phyloP scores from a whole-genome alignment of 1,140 invertebrate genomes.

The Mamestra configurata region DNA sequence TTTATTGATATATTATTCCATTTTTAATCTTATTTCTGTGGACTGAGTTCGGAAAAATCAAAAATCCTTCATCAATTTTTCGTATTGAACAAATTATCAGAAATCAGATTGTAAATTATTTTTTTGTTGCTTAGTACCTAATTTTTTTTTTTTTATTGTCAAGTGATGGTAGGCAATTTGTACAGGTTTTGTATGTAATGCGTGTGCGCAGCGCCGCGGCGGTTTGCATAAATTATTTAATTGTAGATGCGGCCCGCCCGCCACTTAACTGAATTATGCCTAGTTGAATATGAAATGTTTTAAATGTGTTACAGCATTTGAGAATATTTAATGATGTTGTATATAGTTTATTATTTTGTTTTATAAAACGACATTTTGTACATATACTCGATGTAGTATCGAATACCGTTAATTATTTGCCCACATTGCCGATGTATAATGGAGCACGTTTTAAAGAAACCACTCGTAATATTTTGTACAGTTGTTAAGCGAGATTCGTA shows the following conservation, averaged over 20 bases:
- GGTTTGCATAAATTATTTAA: conserved; percentile 72
- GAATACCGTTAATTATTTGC: conserved; percentile 75
- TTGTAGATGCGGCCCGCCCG: conserved; percentile 66
- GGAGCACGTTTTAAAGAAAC: conserved; percentile 84
- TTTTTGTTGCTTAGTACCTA: conserved; percentile 77
- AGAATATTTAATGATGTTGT: conserved; percentile 88
- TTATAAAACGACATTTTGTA: conserved; percentile 84
- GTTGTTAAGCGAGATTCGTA: conserved; percentile 86
- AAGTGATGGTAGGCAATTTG: conserved; percentile 73
- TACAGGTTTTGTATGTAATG: conserved; percentile 70
- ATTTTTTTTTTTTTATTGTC: conserved; percentile 69
- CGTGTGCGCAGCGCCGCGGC: conserved; percentile 64
- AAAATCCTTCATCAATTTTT: conserved; percentile 49
- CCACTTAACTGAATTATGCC: conserved; percentile 81
- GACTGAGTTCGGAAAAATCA: conserved; percentile 52
- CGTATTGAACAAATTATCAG: conserved; percentile 61
- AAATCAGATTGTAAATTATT: conserved; percentile 58
- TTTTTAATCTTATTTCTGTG: conserved; percentile 55
- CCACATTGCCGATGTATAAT: conserved; percentile 78
- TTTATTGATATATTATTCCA: conserved; percentile 55
- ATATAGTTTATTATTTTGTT: conserved; percentile 88
- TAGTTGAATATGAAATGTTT: conserved; percentile 88
- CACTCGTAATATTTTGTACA: conserved; percentile 87
- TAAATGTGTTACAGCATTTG: conserved; percentile 88
- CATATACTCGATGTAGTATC: conserved; percentile 74